Percentiles rank a stretch among this genome's conserved stretches.
Conservation (phyloP, 2,888 invertebrate species). For the Schizotus pectinicornis region DNA sequence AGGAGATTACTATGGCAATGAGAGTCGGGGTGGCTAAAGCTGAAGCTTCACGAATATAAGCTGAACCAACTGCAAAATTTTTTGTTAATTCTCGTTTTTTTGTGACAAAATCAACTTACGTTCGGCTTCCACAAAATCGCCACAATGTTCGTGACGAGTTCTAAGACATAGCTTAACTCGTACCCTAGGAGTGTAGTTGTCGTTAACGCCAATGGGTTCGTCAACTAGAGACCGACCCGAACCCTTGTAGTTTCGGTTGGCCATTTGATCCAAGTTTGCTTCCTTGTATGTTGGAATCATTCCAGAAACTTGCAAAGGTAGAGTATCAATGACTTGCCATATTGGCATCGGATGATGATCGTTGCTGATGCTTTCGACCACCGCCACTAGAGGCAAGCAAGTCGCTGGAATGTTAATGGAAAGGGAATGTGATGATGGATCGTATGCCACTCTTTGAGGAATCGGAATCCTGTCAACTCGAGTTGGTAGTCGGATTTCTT, state of each 20-base stretch:
- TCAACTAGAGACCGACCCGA: conserved; percentile 63
- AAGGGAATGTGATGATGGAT: conserved; percentile 76
- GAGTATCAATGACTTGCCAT: conserved; percentile 77
- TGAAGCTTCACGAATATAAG: conserved; percentile 80
- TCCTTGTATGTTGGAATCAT: conserved; percentile 73
- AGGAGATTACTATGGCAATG: conserved; percentile 79
- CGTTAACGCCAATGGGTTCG: conserved; percentile 64
- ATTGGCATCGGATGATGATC: conserved; percentile 63
- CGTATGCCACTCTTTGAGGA: conserved; percentile 82
- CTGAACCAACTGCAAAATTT: conserved; percentile 72
- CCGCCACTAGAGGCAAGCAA: conserved; percentile 77
- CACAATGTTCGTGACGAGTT: conserved; percentile 81
- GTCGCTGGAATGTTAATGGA: conserved; percentile 83
- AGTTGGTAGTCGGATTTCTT: conserved; percentile 81
- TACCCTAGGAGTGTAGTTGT: conserved; percentile 72
- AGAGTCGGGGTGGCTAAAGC: conserved; percentile 78
- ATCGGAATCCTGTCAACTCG: conserved; percentile 84
- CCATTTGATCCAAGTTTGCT: conserved; percentile 69
- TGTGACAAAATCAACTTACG: conserved; percentile 64
- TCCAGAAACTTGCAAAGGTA: conserved; percentile 75
- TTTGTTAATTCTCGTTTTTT: not conserved
- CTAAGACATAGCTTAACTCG: conserved; percentile 83
- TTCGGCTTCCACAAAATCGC: conserved; percentile 83
- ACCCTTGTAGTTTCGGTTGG: conserved; percentile 57
- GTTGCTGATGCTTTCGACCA: conserved; percentile 73